Conservation (phyloP, 2,113 vertebrate species). For the Myodes glareolus region DNA sequence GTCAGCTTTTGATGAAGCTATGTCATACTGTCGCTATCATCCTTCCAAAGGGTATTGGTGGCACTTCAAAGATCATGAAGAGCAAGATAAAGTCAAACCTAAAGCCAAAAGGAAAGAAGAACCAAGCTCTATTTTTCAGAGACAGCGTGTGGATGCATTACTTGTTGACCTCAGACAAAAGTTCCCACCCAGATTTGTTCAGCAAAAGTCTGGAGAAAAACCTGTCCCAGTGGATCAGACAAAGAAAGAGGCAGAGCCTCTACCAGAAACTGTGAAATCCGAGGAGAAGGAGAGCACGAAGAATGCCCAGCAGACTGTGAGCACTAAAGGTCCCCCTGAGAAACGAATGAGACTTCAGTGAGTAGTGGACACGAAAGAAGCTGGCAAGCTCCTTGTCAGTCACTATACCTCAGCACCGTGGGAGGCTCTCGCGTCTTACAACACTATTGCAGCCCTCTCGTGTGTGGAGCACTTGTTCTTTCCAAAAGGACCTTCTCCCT, state of each 20-base stretch:
- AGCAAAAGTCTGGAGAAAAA: conserved; percentile 98
- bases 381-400: not conserved
- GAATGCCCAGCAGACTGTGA: conserved; percentile 89
- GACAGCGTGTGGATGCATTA: conserved; percentile 96
- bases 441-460: conserved; percentile 26
- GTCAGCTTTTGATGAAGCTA: conserved; percentile 98
- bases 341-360: conserved; percentile 96
- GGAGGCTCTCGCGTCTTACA: conserved; percentile 43
- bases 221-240: conserved; percentile 97
- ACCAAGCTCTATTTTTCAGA: conserved; percentile 97
- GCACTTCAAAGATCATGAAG: conserved; percentile 99
- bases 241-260: conserved; percentile 95
- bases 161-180: conserved; percentile 96
- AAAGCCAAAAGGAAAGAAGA: conserved; percentile 99
- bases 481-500: conserved; percentile 10
- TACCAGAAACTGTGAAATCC: conserved; percentile 91
- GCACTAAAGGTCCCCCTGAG: conserved; percentile 94
- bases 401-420: conserved; percentile 59
- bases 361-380: conserved; percentile 69
- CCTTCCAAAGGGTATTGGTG: conserved; percentile 99
- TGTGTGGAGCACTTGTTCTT: conserved; percentile 42
- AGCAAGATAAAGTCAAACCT: conserved; percentile 96
- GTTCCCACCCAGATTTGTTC: conserved; percentile 96
- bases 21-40: conserved; percentile 98
- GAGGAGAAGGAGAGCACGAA: conserved; percentile 96